Conservation (phyloP, 2,113 vertebrate species). For the Sapayoa aenigma region DNA sequence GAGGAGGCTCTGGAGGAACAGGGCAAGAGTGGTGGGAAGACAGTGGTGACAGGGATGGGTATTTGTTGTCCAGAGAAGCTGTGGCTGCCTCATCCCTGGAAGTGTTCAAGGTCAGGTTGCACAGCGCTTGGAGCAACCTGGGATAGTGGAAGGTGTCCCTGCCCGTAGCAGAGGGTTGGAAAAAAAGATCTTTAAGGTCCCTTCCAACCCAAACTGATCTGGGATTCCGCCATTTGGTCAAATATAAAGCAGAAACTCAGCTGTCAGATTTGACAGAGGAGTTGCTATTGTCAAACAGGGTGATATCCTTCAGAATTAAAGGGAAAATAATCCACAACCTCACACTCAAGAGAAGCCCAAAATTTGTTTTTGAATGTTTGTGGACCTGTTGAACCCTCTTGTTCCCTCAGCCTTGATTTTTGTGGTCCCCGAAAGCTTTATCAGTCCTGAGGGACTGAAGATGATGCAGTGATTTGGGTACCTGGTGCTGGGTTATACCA, state of each 20-base stretch:
- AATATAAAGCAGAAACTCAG: neutral
- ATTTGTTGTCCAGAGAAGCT: neutral
- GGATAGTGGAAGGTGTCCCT: fast-evolving
- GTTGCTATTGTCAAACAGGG: neutral
- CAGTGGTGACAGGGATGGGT: neutral
- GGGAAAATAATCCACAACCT: neutral
- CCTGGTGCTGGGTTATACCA: neutral
- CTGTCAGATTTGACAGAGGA: neutral
- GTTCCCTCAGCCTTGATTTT: neutral
- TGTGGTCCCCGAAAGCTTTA: fast-evolving
- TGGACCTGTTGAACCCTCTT: neutral
- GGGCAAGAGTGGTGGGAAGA: neutral
- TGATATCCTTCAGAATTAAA: neutral
- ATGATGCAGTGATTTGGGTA: neutral
- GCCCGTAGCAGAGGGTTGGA: too few relatives aligned
- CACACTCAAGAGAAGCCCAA: neutral
- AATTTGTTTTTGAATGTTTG: neutral
- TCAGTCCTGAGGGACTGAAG: neutral
- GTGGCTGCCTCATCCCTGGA: neutral
- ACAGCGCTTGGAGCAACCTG: neutral
- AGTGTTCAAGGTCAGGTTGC: neutral
- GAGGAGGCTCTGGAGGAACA: neutral
- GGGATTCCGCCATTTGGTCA: neutral
- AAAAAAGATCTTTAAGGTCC: neutral
- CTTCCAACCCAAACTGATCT: neutral